Evolutionary conservation across 2,797 vertebrate genomes (phyloP).

Genomic region (Gymnodraco acuticeps): DNA sequence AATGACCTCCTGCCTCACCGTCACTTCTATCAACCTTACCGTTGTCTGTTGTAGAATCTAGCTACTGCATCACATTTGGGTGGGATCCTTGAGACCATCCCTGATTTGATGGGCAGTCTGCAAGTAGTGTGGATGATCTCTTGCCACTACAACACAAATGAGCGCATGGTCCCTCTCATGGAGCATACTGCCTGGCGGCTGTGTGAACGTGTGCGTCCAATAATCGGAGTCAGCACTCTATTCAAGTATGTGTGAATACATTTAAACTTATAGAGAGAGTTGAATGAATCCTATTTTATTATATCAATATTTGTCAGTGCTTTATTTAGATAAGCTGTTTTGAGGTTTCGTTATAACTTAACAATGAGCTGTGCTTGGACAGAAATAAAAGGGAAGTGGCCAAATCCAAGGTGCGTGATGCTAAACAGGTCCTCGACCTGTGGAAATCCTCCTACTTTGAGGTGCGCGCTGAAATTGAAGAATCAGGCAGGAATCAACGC

Average conservation of each 20-base stretch:
- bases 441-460: constrained; percentile 93
- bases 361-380: constrained; percentile 32
- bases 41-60: constrained; percentile 85
- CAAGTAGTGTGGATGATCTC: constrained; percentile 94
- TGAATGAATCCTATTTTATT: not conserved
- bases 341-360: constrained; percentile 12
- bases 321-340: constrained; percentile 6
- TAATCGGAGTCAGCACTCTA: constrained; percentile 84
- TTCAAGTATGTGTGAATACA: constrained; percentile 87
- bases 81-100: constrained; percentile 87
- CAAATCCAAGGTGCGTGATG: constrained; percentile 85
- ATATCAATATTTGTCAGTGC: not conserved
- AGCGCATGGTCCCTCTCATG: constrained; percentile 92
- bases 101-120: constrained; percentile 89
- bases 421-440: constrained; percentile 85
- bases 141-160: constrained; percentile 90
- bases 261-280: not conserved
- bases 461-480: constrained; percentile 90
- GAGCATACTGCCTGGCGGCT: constrained; percentile 95
- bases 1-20: not conserved
- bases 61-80: constrained; percentile 83
- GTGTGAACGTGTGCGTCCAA: constrained; percentile 83
- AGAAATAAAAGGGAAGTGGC: constrained; percentile 87
- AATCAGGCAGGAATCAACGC: constrained; percentile 84
- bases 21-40: not conserved